Evolutionary conservation across 2,888 invertebrate species (phyloP).

Genomic region (Bembecia ichneumoniformis): DNA sequence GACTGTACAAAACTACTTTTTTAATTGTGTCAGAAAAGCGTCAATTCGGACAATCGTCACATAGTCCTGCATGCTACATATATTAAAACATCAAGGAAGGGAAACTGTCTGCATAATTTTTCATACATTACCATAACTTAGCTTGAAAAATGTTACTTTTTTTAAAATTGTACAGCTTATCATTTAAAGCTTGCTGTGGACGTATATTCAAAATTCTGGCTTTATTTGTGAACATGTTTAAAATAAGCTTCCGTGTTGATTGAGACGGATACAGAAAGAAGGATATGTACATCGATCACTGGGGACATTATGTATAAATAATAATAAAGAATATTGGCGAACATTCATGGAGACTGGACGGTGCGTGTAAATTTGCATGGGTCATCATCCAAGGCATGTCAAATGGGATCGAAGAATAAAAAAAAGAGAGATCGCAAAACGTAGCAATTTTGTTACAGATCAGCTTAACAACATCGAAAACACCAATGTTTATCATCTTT

Average conservation of each 20-base stretch:
- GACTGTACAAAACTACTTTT: too few species aligned
- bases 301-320: constrained; percentile 26
- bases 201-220: constrained; percentile 15
- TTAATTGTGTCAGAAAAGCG: too few species aligned
- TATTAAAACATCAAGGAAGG: neutral
- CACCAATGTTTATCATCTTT: constrained; percentile 72
- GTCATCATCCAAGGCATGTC: constrained; percentile 19
- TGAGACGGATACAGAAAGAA: neutral
- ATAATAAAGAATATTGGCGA: constrained; percentile 18
- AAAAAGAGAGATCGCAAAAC: constrained; percentile 61
- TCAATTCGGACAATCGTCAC: too few species aligned
- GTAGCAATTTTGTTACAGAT: constrained; percentile 70
- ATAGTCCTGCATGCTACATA: neutral
- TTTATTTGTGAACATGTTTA: neutral
- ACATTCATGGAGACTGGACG: constrained; percentile 25
- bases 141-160: neutral
- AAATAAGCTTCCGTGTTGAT: neutral
- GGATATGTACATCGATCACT: constrained; percentile 26
- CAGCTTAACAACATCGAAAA: constrained; percentile 72
- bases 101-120: neutral
- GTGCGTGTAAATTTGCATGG: constrained; percentile 37
- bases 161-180: constrained; percentile 5
- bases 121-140: neutral
- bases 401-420: constrained; percentile 25
- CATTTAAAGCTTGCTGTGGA: constrained; percentile 45